Base-by-base conservation (phyloP, 2,113 vertebrate species). In the Sceloporus tristichus region DNA sequence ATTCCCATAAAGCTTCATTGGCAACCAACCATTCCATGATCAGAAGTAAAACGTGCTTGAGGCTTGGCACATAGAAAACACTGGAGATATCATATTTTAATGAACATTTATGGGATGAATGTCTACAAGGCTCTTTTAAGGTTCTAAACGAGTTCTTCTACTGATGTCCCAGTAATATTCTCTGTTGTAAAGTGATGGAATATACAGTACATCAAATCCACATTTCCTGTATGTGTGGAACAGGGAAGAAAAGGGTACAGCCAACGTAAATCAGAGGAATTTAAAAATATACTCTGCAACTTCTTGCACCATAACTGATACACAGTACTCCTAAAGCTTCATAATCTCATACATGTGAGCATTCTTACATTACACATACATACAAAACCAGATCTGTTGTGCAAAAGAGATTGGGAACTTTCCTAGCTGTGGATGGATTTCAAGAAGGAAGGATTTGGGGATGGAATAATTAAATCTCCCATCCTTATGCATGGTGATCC, bases 41-140 rank as follows among this genome's bases (percentile, higher is more conserved):
- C 48, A 73, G 68, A 85, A 74, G 40, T 65, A 74, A 89, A 81
- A 85, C 40, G 66, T 85, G 88, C 40, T 79, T 80, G 68, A 38
- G 6, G 40, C 29, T 80, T 73, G 40, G 34, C 16, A 21, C 81
- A 19, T 53, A 9, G 42, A 71, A 19, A 27, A 27, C 68, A 71
- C 85, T 4, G 53, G 66, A 79, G 48, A 68, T 29, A 34, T 14
- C 38, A 1, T 5, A 25, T 4, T 83, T 75, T 21, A 21, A 71
- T 27, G 54, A 75, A n/a, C 21, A 34, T 73, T 29, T 88, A 77
- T 48, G n/a, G 71, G 54, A 19, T 82, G 66, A 74, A 62, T 42
- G 27, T 38, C 29, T 75, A 34, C 54, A 80, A 11, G 14, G 18
- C 38, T 13, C 29, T 0, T 82, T 85, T 7, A 0, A 0, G 27